These are phyloP conservation scores for Bemisia tabaci DNA, from an alignment of 1,140 invertebrate genomes.

Conservation along the genomic window DNA sequence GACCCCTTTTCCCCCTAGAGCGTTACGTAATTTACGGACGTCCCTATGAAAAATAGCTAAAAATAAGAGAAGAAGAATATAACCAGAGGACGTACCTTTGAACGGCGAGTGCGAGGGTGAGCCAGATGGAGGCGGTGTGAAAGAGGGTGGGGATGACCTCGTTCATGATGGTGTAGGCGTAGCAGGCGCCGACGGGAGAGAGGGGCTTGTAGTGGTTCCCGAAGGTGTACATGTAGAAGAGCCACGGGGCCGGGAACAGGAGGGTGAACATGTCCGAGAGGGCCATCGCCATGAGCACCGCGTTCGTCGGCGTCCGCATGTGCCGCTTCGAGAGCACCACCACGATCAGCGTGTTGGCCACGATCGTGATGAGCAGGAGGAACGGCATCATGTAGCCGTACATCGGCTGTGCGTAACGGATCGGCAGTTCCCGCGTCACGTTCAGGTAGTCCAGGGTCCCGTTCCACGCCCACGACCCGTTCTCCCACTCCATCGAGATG, in stretches of 20 bases:
- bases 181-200: slow-evolving; percentile 55
- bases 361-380: slow-evolving; percentile 71
- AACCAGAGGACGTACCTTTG: slow-evolving; percentile 50
- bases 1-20: too few relatives aligned
- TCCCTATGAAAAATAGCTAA: too few relatives aligned
- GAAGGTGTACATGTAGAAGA: slow-evolving; percentile 82
- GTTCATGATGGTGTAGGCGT: slow-evolving; percentile 62
- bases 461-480: background rate
- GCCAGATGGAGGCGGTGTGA: slow-evolving; percentile 84
- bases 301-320: slow-evolving; percentile 54
- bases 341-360: slow-evolving; percentile 79
- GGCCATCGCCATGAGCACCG: slow-evolving; percentile 67
- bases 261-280: slow-evolving; percentile 85
- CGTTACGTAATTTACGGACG: too few relatives aligned
- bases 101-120: slow-evolving; percentile 71
- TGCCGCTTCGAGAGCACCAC: slow-evolving; percentile 56
- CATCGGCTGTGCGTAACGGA: slow-evolving; percentile 49
- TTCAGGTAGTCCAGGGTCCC: slow-evolving; percentile 36
- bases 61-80: too few relatives aligned
- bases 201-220: slow-evolving; percentile 68
- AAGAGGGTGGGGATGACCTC: slow-evolving; percentile 77
- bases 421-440: slow-evolving; percentile 47
- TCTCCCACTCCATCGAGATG: too few relatives aligned
- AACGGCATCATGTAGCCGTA: slow-evolving; percentile 69
- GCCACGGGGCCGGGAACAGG: slow-evolving; percentile 70